Evolutionary conservation across 1,140 invertebrate species (phyloP), one percentile per base, ranked within the genome.

Genomic region (Ostrea edulis): DNA sequence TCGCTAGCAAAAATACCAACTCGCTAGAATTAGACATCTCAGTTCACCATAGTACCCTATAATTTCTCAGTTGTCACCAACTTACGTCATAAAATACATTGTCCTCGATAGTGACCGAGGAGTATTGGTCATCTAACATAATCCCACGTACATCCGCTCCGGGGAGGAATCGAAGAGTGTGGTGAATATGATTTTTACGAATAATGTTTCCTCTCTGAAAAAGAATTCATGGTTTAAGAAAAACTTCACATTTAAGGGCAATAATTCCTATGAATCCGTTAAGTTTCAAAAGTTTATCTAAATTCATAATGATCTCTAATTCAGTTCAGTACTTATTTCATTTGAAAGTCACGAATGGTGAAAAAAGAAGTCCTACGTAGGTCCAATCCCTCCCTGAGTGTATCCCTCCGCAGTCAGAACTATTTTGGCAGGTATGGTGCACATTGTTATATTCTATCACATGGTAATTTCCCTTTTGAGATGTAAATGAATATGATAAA

Each of bases 391-490:
- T 81, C 0, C 91, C 91, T 52, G 90, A 89, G 65, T 90, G 90
- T 12, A 93, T 86, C 11, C 91, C 92, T 22, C 92, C 92, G 89
- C 92, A 93, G 68, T 92, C 91, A 51, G 88, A 91, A 9, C 91
- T 84, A 58, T 92, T 92, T 85, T 89, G 81, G 84, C 92, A 93
- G 14, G 62, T 84, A 25, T 92, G 90, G 82, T 91, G 89, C 0
- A 93, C 35, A 68, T 92, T 82, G 84, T 93, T 93, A 77, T 91
- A 90, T 71, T 92, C 91, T 62, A 93, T 92, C 25, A 91, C 82
- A 25, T 92, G 91, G 51, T 93, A 91, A 54, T 93, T 93, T 51
- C 92, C 92, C 92, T 93, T n/a, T 85, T 68, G 7, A 87, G 53
- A 85, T 20, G 12, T 3, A 35, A 20, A 71, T 35, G 7, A 17